Evolutionary conservation across 2,888 invertebrate genomes (phyloP), one percentile per base, ranked within the genome.

Genomic region (Drosophila subsilvestris): DNA sequence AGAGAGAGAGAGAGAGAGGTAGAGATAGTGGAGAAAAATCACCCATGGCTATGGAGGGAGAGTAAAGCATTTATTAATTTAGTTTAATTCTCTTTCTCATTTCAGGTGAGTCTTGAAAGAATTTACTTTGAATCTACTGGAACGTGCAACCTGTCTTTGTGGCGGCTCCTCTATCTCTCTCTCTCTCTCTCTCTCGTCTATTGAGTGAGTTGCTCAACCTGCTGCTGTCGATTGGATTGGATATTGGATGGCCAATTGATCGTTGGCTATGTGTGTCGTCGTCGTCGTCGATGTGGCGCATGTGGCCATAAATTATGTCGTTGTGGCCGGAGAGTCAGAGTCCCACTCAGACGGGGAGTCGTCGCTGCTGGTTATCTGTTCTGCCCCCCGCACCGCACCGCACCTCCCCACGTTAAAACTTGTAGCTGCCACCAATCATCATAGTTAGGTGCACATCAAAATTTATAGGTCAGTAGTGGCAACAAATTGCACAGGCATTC

Each of bases 401-500:
- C 53, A 20, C 37, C 17, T 22, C 37, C 25, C 25, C 22, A 4
- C 22, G 43, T 20, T 25, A 50, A 49, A 75, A 37, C 14, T 37
- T 14, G 37, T 14, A 37, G 62, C 67, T 73, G 76, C 68, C 62
- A 68, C 66, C 78, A 68, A 71, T 70, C 71, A 60, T 73, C 74
- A 66, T 73, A 65, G 67, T 74, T 74, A 65, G 67, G 74, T 74
- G 74, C 86, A 82, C 80, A 86, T 84, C 84, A 81, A 79, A 90
- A 88, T 90, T 90, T 90, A 90, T 90, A 89, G 90, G 90, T 90
- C 90, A 90, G 84, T 89, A 86, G 90, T 86, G 83, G 83, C 89
- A 81, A 90, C 90, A 90, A 90, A 89, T 90, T 90, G 79, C 76
- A n/a, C 62, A 63, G 62, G 58, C 57, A 71, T 71, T 71, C 62